Conservation (phyloP, 1,140 invertebrate genomes). For the Diprion similis region DNA sequence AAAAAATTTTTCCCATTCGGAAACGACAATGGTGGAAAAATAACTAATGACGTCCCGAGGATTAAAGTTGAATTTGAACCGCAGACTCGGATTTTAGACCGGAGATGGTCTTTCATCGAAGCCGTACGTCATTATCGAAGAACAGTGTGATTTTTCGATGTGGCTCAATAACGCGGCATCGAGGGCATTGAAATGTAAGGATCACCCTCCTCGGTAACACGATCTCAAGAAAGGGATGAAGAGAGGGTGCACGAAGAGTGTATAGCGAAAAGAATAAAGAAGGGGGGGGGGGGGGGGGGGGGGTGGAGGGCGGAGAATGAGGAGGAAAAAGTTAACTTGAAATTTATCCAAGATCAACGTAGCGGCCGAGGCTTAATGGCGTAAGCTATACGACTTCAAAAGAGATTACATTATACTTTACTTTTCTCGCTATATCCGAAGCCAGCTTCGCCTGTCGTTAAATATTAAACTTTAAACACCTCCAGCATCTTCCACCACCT, state of each 20-base stretch:
- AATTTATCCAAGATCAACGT: constrained; percentile 46
- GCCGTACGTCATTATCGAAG: not conserved
- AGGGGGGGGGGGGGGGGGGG: too few species aligned
- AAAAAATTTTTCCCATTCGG: too few species aligned
- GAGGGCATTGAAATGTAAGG: not conserved
- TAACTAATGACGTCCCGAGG: too few species aligned
- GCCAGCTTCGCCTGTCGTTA: constrained; percentile 47
- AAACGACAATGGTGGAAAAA: too few species aligned
- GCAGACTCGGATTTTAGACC: too few species aligned
- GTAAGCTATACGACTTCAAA: constrained; percentile 58
- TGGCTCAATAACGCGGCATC: not conserved
- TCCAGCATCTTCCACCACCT: constrained; percentile 24
- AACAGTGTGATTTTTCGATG: not conserved
- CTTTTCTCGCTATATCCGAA: constrained; percentile 34
- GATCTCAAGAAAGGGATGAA: not conserved
- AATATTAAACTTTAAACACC: constrained; percentile 57
- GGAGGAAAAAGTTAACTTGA: constrained; percentile 39
- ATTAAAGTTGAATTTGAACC: too few species aligned
- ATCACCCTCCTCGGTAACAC: not conserved
- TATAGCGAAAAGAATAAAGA: not conserved
- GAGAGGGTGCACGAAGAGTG: too few species aligned
- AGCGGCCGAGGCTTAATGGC: constrained; percentile 47
- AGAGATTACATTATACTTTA: constrained; percentile 54
- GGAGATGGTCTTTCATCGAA: too few species aligned
- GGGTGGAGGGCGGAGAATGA: not conserved